Base-by-base conservation (phyloP, 2,888 invertebrate species). In the Slavum lentiscoides region DNA sequence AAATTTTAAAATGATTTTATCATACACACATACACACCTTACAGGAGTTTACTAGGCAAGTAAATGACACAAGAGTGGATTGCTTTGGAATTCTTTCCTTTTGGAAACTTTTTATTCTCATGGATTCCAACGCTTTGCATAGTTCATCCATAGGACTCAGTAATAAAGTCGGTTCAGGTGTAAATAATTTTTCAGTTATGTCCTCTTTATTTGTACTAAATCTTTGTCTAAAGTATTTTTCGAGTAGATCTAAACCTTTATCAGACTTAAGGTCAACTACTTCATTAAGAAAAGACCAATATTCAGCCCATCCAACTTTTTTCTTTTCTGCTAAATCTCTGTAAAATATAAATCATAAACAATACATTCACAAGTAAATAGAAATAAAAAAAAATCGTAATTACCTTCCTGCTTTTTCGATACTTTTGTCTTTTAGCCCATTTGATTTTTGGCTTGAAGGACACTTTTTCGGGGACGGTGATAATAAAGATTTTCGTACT, bases 221-320 rank as follows among this genome's bases (percentile, higher is more conserved):
- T 85, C 89, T 89, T 6, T 86, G 85, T 84, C 89, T 89, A 39
- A 97, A 87, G 87, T 93, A 93, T 67, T 89, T 88, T 86, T 98
- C 96, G 15, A 98, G 86, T 64, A 91, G 88, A 0, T 87, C 85
- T 13, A 97, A 88, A 0, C 97, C 97, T 80, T 93, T 91, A 0
- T 88, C 85, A 0, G 92, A 90, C 0, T 92, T 87, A 9, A 98
- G 88, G 86, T 98, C 93, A 0, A 93, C 89, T 86, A 94, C 96
- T 2, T 90, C 90, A 84, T 93, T 92, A 19, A 97, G 87, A 86
- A 97, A 97, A 9, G 92, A 92, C 97, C 97, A 98, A 87, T 94
- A 94, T 85, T 98, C 97, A 83, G 91, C 92, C 97, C 97, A 97
- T 15, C 90, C 90, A 0, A 94, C 89, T 76, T 92, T 89, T 86